Base-by-base conservation (phyloP, 2,888 invertebrate species). In the Hoplodrina blanda region DNA sequence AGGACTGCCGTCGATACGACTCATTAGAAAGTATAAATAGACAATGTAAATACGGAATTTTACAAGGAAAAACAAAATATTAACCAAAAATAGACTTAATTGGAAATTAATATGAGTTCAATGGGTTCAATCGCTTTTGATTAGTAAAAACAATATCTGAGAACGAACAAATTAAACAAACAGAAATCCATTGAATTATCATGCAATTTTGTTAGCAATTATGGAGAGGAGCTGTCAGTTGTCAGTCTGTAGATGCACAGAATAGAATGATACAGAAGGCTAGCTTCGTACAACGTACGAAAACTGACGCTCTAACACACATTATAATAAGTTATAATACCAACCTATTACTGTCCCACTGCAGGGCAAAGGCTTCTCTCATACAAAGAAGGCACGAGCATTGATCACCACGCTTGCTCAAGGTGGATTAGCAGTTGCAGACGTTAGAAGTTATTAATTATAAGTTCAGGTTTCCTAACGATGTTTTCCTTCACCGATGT, bases 141-240 rank as follows among this genome's bases (percentile, higher is more conserved):
- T 53, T 17, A 13, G 10, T 33, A 13, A 74, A 70, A 55, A 60
- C 25, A 52, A 55, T 25, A 52, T 55, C 66, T n/a, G 20, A 33
- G 44, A 76, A 55, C 13, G 17, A 46, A 20, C 20, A 20, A 49
- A 41, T 52, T 55, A 19, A 41, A 73, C n/a, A 55, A 52, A 46
- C 46, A 56, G 17, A 15, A 41, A 60, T 54, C 17, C 46, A 49
- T 30, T 19, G 17, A 53, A 64, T 72, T 54, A 76, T 30, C 54
- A 17, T n/a, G n/a, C 4, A 80, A 62, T 56, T 74, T 75, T 60
- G 8, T 19, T 46, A 19, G 52, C 25, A 57, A 69, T 59, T 69
- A 56, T 49, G 50, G 13, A 56, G 20, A 41, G 20, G 20, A 44
- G 20, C 54, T 17, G 46, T 46, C 46, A 46, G 17, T 46, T 4